Conservation (phyloP, 2,888 invertebrate genomes). For the Charanyca ferruginea region DNA sequence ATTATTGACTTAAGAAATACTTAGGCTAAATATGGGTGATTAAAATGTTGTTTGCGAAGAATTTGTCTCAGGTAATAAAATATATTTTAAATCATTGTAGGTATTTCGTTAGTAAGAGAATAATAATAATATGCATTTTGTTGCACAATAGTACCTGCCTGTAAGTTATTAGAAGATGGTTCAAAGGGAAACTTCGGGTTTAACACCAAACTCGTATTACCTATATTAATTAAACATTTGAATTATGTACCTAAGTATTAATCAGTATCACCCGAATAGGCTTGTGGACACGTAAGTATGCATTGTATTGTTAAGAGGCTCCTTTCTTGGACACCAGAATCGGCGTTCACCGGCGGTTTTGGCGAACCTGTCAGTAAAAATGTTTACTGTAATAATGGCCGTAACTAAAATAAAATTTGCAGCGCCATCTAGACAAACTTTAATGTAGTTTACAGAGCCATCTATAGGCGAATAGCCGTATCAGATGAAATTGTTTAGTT, state of each 20-base stretch:
- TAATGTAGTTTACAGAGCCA: constrained; percentile 7
- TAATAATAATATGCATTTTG: not conserved
- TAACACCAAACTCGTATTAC: not conserved
- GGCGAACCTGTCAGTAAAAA: not conserved
- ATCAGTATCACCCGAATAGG: not conserved
- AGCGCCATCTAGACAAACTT: constrained; percentile 38
- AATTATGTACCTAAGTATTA: no score
- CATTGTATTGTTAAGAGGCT: not conserved
- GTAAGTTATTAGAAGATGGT: no score
- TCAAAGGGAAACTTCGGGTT: not conserved
- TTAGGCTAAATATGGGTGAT: not conserved
- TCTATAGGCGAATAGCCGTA: constrained; percentile 13
- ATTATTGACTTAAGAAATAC: constrained; percentile 41
- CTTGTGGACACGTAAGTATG: no score
- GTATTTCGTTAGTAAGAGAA: not conserved
- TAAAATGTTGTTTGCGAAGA: constrained; percentile 3
- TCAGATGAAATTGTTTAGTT: not conserved
- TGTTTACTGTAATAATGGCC: not conserved
- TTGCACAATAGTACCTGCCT: not conserved
- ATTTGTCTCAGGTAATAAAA: not conserved
- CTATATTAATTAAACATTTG: no score
- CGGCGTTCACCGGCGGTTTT: no score
- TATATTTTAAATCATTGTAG: not conserved
- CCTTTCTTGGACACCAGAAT: not conserved
- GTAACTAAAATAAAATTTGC: not conserved